Base-by-base conservation (phyloP, 2,797 vertebrate species). In the Coreius guichenoti region DNA sequence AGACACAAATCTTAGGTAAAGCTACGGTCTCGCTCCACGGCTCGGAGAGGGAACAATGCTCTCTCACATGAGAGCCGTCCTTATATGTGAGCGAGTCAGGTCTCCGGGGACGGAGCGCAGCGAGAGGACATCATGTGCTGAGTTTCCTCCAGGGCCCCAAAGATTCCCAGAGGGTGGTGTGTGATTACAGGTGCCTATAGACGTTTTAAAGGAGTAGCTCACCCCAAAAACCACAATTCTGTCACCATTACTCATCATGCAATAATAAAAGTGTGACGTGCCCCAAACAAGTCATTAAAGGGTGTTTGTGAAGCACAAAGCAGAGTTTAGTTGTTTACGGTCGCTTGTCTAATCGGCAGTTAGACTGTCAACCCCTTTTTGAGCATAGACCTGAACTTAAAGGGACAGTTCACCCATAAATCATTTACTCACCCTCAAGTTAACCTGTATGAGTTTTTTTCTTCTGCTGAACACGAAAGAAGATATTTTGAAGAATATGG, bases 31-130 rank as follows among this genome's bases (percentile, higher is more conserved):
- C 16, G 72, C 23, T 82, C 73, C 51, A 54, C 19, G 19, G 51
- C 51, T 68, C 47, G 67, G 16, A 75, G 70, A 31, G 36, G n/a
- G 84, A 87, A 90, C 90, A 90, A 90, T 85, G 80, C 33, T 72
- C 67, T 86, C 83, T 89, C 83, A 88, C 86, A 89, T 83, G 79
- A 84, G 56, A 39, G 7, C 36, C 51, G 78, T 72, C 29, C 73
- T 81, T 87, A 82, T 51, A 17, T 89, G 86, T 87, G 74, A 47
- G 58, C 17, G 49, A 75, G 80, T 63, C 73, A 17, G 43, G 72
- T 76, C 81, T 87, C 63, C 36, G 54, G 75, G 63, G 16, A 65
- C 63, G 3, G 63, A 31, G 63, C 29, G 7, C 63, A 31, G 63
- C 29, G 1, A 43, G 36, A 85, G 81, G 36, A 56, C 43, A 73